A percentile compares a stretch with the other conserved stretches of the same genome.
phyloP scores from a whole-genome alignment of 2,113 vertebrate genomes.

The Larimichthys polyactis region DNA sequence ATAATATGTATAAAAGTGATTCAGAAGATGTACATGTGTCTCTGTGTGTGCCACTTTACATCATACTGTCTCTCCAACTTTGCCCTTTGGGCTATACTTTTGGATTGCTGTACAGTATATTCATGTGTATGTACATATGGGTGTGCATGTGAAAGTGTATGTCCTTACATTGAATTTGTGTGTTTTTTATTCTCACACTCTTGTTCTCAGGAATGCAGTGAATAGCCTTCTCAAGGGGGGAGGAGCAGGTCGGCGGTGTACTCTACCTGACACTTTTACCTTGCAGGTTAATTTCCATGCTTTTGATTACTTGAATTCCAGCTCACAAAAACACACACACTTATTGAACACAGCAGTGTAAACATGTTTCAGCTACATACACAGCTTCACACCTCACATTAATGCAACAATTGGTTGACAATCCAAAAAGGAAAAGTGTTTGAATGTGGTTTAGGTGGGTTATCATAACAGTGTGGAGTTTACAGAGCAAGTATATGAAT shows the following conservation, averaged over 20 bases:
- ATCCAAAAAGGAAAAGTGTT: neutral
- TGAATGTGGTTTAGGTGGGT: constrained; percentile 51
- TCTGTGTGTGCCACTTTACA: neutral
- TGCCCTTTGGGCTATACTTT: constrained; percentile 34
- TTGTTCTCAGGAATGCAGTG: constrained; percentile 64
- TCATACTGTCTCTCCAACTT: neutral
- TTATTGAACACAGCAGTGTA: constrained; percentile 36
- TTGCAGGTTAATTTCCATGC: constrained; percentile 68
- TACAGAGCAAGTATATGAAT: constrained; percentile 63
- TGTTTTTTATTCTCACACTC: constrained; percentile 57
- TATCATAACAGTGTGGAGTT: constrained; percentile 50
- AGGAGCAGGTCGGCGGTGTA: constrained; percentile 15
- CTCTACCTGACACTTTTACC: constrained; percentile 56
- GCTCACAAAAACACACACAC: constrained; percentile 27
- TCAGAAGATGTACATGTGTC: neutral
- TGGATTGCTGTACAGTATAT: constrained; percentile 18
- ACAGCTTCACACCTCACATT: neutral
- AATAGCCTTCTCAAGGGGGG: constrained; percentile 30
- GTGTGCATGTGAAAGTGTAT: constrained; percentile 27
- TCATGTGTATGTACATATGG: constrained; percentile 11
- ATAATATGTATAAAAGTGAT: neutral
- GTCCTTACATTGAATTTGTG: constrained; percentile 41
- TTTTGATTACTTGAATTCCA: constrained; percentile 62
- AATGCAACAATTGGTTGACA: constrained; percentile 11
- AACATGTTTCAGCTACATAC: constrained; percentile 70